Conservation (phyloP, 2,113 vertebrate species). For the Megaceryle maxima region DNA sequence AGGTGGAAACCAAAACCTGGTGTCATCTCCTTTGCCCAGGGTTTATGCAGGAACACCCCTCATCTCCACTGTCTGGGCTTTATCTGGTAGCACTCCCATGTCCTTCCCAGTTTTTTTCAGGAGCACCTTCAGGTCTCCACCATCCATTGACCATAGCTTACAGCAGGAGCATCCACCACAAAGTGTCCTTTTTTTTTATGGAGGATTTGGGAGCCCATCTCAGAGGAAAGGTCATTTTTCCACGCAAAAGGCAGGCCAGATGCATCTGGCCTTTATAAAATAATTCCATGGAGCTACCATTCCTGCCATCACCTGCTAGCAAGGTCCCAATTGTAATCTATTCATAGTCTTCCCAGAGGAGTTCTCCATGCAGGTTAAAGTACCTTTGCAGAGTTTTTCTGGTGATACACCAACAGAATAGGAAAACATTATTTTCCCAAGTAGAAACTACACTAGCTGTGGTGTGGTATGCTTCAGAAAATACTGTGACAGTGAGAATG, state of each 20-base stretch:
- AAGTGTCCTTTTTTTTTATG: neutral
- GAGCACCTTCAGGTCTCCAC: neutral
- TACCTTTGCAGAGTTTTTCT: too few species aligned
- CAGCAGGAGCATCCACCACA: neutral
- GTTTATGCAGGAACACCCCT: neutral
- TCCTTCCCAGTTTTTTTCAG: neutral
- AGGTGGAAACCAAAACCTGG: neutral
- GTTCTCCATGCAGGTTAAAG: too few species aligned
- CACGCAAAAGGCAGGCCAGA: neutral
- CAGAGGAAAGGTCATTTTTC: neutral
- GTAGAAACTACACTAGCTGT: too few species aligned
- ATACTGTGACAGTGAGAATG: neutral
- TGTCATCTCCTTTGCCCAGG: neutral
- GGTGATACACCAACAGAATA: too few species aligned
- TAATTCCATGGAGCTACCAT: neutral
- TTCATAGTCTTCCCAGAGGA: accelerated
- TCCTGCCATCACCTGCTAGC: neutral
- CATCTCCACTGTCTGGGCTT: neutral
- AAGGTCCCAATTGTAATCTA: neutral
- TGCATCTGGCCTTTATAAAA: neutral
- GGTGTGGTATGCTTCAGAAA: neutral
- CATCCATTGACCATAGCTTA: neutral
- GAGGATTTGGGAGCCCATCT: neutral
- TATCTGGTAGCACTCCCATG: neutral
- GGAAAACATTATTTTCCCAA: too few species aligned